Base-by-base conservation (phyloP, 2,797 vertebrate species). In the Gobio occitaniae region DNA sequence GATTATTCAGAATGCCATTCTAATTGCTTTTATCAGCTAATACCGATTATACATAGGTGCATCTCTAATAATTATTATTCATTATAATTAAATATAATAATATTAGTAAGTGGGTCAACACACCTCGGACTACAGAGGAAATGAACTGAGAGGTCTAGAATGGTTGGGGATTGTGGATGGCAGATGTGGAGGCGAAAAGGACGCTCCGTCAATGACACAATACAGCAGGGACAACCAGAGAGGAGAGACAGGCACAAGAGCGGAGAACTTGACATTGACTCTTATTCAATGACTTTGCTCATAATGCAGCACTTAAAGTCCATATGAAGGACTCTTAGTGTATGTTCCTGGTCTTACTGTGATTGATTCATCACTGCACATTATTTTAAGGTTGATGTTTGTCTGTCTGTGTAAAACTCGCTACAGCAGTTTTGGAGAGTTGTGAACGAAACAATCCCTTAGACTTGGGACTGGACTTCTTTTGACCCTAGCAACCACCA, bases 121-220 rank as follows among this genome's bases (percentile, higher is more conserved):
- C 59, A 15, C 59, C 59, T 63, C n/a, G 29, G 25, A 63, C 59
- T 63, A 29, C 5, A 6, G 2, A 63, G 11, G 12, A 63, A 13
- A 6, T 6, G 5, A 65, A 48, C 11, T n/a, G 16, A 11, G 12
- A 2, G 19, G 8, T 82, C 16, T 72, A 6, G n/a, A 63, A 29
- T 29, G 59, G 25, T 63, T 63, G 41, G 9, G n/a, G 80, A 48
- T 8, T 4, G 10, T 32, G 56, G 56, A 44, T 25, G 9, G n/a
- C 13, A 29, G 71, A 66, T 29, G 61, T 21, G 29, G 66, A 65
- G 75, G 32, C 66, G 47, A 54, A 65, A 65, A 82, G 74, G 52
- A 69, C 21, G 16, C n/a, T n/a, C n/a, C n/a, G n/a, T n/a, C 16
- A 15, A 66, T 78, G 84, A 63, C 66, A 80, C n/a, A 2, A 44